Evolutionary conservation across 2,797 vertebrate genomes (phyloP).

Genomic region (Acropternis orthonyx): DNA sequence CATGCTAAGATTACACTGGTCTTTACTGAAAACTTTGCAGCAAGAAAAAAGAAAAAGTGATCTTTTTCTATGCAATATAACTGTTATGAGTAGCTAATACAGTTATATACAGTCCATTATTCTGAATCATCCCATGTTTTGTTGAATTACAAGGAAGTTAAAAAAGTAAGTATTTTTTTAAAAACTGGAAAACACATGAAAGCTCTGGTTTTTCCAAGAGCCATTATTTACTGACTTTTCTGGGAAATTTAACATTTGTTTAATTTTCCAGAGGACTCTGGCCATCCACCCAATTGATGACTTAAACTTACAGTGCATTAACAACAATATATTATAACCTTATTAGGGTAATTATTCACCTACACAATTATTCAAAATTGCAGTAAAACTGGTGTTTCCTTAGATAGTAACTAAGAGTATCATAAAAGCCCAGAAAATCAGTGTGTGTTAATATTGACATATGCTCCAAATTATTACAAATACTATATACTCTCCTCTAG

Average conservation of each 20-base stretch:
- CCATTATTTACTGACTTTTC: neutral
- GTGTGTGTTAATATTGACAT: neutral
- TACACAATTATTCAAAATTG: neutral
- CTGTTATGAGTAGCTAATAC: neutral
- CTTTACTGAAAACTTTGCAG: neutral
- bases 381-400: neutral
- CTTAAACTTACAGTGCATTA: neutral
- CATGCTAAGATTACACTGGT: neutral
- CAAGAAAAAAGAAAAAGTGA: neutral
- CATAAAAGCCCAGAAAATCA: neutral
- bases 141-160: neutral
- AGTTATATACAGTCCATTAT: neutral
- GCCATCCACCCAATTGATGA: neutral
- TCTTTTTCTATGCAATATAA: neutral
- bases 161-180: neutral
- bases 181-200: neutral
- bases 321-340: neutral
- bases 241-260: neutral
- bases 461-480: neutral
- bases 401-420: neutral
- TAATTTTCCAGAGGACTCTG: neutral
- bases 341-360: neutral
- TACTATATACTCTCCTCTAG: neutral
- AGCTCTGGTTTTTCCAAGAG: neutral
- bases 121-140: neutral